These are phyloP conservation scores for Thalassophryne amazonica DNA, from an alignment of 2,797 vertebrate species.

Conservation along the genomic window DNA sequence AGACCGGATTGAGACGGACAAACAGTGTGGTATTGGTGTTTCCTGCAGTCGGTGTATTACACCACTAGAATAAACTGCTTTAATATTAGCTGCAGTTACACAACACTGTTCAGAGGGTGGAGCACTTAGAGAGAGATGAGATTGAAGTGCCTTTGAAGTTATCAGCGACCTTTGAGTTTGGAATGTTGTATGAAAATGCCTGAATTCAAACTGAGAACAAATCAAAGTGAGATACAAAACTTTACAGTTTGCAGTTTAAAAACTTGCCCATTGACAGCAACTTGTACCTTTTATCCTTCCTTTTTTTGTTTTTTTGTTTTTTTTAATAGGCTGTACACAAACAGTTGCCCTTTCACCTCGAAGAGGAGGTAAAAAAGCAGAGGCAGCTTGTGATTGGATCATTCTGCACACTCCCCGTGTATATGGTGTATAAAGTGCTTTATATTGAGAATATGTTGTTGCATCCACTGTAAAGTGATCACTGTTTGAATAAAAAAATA, in stretches of 20 bases:
- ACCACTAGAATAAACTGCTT: conserved; percentile 11
- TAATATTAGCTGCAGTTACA: conserved; percentile 4
- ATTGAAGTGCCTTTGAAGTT: conserved; percentile 47
- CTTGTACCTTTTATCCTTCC: no score
- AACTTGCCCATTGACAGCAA: conserved; percentile 25
- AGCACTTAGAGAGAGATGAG: conserved; percentile 43
- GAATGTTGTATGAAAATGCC: conserved; percentile 24
- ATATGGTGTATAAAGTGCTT: conserved; percentile 59
- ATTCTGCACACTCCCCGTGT: conserved; percentile 29
- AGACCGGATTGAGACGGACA: no score
- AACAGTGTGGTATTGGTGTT: conserved; percentile 18
- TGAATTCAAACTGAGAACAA: conserved; percentile 8
- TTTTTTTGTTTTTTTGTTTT: not conserved
- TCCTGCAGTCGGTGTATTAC: conserved; percentile 29
- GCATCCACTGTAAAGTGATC: conserved; percentile 63
- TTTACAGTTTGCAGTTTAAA: conserved; percentile 38
- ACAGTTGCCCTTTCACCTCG: conserved; percentile 8
- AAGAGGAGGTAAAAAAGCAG: conserved; percentile 14
- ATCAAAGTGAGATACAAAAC: not conserved
- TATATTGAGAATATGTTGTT: conserved; percentile 64
- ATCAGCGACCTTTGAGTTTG: conserved; percentile 6
- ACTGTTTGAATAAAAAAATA: conserved; percentile 70
- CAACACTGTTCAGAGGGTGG: conserved; percentile 20
- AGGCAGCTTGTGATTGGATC: conserved; percentile 2
- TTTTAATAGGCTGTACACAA: conserved; percentile 24